phyloP scores from a whole-genome alignment of 2,113 vertebrate genomes.

The Lepus europaeus region DNA sequence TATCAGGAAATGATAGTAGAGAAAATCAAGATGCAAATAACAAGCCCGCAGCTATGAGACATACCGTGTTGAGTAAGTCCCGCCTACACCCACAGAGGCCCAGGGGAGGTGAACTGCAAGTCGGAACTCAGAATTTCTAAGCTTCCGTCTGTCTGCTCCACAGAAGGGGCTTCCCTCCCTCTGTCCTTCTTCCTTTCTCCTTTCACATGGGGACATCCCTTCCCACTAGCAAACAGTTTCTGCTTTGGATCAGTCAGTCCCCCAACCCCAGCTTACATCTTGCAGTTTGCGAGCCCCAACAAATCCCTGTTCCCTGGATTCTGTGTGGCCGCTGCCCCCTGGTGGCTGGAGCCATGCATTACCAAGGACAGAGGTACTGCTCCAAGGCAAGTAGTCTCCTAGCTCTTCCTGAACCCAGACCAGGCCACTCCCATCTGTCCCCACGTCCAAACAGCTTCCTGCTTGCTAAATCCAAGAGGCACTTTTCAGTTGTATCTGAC shows the following conservation, averaged over 20 bases:
- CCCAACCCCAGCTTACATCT: neutral
- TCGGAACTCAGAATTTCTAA: neutral
- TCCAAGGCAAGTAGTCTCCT: neutral
- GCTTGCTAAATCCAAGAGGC: neutral
- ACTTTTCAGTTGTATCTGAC: neutral
- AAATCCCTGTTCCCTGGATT: constrained; percentile 15
- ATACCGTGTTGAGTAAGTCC: neutral
- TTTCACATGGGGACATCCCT: neutral
- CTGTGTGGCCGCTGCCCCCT: constrained; percentile 73
- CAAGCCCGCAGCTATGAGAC: neutral
- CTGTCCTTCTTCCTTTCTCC: neutral
- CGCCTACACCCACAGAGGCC: neutral
- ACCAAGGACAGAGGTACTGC: neutral
- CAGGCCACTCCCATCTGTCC: neutral
- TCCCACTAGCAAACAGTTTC: neutral
- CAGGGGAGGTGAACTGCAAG: neutral
- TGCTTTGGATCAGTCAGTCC: neutral
- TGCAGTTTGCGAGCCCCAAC: neutral
- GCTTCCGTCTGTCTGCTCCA: neutral
- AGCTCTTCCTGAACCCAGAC: neutral
- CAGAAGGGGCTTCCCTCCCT: neutral
- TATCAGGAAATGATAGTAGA: neutral
- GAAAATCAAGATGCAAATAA: constrained; percentile 4
- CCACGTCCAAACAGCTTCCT: neutral
- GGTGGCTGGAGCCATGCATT: constrained; percentile 59